A percentile compares a stretch with the other conserved stretches of the same genome.
phyloP scores from a whole-genome alignment of 2,888 invertebrate genomes.

The Aspidapion aeneum region DNA sequence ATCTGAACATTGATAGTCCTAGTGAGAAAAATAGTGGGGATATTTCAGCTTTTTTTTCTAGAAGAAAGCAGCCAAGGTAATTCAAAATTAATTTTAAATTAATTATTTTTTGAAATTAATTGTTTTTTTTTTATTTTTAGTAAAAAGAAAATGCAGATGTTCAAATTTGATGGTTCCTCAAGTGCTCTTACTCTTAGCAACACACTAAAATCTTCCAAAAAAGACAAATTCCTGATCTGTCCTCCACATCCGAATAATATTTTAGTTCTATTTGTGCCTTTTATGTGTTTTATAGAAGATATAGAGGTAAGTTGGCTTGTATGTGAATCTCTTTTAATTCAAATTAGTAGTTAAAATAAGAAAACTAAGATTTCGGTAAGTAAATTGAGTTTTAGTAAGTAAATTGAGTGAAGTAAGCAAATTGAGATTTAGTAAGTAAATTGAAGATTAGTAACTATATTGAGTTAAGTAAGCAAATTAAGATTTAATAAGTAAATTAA shows the following conservation, averaged over 20 bases:
- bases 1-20: conserved; percentile 50
- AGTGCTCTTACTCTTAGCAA: conserved; percentile 44
- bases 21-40: conserved; percentile 50
- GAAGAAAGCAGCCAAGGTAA: conserved; percentile 49
- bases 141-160: conserved; percentile 56
- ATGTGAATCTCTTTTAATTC: conserved; percentile 7
- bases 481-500: too few relatives aligned
- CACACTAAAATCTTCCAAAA: conserved; percentile 38
- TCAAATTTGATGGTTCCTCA: conserved; percentile 66
- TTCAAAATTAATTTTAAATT: conserved; percentile 20
- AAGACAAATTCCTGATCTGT: conserved; percentile 68
- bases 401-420: too few relatives aligned
- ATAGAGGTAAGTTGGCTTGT: conserved; percentile 70
- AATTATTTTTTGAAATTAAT: too few relatives aligned
- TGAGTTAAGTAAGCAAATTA: too few relatives aligned
- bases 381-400: too few relatives aligned
- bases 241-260: conserved; percentile 70
- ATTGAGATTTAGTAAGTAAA: too few relatives aligned
- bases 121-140: conserved; percentile 39
- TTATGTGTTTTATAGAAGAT: conserved; percentile 80
- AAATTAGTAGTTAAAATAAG: conserved; percentile 44
- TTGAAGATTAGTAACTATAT: too few relatives aligned
- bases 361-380: too few relatives aligned
- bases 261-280: conserved; percentile 74
- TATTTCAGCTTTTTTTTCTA: conserved; percentile 54